Evolutionary conservation across 2,888 invertebrate species (phyloP).

Genomic region (Zaprionus obscuricornis): DNA sequence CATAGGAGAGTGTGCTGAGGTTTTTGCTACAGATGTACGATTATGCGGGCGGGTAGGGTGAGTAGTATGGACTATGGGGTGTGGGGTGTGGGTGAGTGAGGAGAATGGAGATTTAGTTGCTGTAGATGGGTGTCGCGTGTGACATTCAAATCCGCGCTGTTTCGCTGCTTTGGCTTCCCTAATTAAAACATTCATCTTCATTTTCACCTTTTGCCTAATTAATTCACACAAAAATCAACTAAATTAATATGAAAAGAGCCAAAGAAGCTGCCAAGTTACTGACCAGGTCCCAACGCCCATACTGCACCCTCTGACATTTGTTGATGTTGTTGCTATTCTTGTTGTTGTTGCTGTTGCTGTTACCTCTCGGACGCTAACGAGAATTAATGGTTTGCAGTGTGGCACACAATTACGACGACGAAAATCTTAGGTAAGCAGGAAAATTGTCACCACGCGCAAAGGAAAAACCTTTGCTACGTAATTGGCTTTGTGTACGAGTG

Average conservation of each 20-base stretch:
- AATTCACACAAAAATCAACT: slow-evolving; percentile 81
- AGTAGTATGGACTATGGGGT: neutral
- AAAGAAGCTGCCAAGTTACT: slow-evolving; percentile 70
- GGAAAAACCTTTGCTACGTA: slow-evolving; percentile 63
- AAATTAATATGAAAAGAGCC: slow-evolving; percentile 81
- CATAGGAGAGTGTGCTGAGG: too few relatives aligned
- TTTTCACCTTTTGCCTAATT: slow-evolving; percentile 83
- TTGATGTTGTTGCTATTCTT: slow-evolving; percentile 32
- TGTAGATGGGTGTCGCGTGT: slow-evolving; percentile 29
- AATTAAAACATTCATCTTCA: slow-evolving; percentile 83
- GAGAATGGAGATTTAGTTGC: neutral
- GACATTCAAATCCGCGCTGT: slow-evolving; percentile 61
- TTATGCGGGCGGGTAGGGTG: neutral
- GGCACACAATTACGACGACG: slow-evolving; percentile 80
- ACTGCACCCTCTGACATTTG: slow-evolving; percentile 4
- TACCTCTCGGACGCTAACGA: slow-evolving; percentile 75
- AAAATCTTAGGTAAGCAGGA: slow-evolving; percentile 74
- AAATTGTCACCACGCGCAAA: slow-evolving; percentile 69
- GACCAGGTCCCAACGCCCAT: slow-evolving; percentile 47
- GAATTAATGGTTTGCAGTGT: slow-evolving; percentile 82
- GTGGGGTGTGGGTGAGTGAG: neutral
- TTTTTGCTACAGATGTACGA: too few relatives aligned
- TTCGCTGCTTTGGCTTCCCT: slow-evolving; percentile 56
- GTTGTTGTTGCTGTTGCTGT: slow-evolving; percentile 35
- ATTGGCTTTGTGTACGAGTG: slow-evolving; percentile 59